These are phyloP conservation scores for Latrodectus geometricus DNA, from an alignment of 1,140 invertebrate genomes.

Conservation along the genomic window DNA sequence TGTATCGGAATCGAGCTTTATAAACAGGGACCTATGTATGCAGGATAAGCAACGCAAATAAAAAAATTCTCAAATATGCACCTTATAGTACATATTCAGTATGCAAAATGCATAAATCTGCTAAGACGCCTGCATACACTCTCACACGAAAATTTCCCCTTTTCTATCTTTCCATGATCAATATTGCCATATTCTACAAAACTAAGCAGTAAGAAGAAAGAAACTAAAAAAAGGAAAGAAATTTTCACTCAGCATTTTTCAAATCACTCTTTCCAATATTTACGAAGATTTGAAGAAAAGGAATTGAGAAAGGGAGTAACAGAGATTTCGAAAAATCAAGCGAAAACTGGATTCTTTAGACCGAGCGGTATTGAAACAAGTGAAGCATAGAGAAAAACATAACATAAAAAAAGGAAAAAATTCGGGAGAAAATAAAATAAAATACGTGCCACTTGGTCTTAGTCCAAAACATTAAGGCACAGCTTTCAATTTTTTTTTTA, in stretches of 20 bases:
- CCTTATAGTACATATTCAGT: too few species aligned
- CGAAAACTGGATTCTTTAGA: not conserved
- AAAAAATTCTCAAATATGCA: too few species aligned
- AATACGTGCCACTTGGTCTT: not conserved
- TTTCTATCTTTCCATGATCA: not conserved
- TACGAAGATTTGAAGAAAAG: not conserved
- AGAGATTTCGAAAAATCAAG: not conserved
- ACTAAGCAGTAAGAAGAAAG: not conserved
- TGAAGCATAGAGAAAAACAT: not conserved
- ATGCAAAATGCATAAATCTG: not conserved
- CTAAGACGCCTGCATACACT: not conserved
- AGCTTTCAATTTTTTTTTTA: not conserved
- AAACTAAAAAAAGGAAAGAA: not conserved
- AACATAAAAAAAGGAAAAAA: not conserved
- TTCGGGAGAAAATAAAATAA: not conserved
- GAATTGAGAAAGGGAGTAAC: not conserved
- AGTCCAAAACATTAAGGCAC: slow-evolving; percentile 11
- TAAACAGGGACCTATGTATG: too few species aligned
- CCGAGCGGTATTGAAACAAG: not conserved
- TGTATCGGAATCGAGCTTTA: too few species aligned
- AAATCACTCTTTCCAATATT: not conserved
- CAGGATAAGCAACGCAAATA: too few species aligned
- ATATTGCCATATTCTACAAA: not conserved
- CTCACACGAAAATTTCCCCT: not conserved
- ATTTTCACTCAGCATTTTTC: not conserved